These are phyloP conservation scores for Aleiodes leptofemur DNA, from an alignment of 2,888 invertebrate species.

Conservation along the genomic window DNA sequence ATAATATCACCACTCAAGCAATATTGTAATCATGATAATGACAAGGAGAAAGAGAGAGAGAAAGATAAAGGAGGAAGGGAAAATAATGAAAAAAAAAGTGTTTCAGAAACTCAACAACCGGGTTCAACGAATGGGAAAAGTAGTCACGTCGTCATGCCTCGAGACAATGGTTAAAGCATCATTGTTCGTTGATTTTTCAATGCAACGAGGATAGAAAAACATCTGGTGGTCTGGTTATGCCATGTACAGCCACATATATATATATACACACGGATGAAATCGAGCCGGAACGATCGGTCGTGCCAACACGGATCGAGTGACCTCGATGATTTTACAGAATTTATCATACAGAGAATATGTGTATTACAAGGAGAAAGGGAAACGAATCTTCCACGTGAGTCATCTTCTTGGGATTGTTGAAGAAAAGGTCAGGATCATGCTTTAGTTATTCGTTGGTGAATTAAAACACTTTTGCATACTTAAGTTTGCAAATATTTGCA, in stretches of 20 bases:
- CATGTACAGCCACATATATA: not conserved
- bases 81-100: constrained; percentile 25
- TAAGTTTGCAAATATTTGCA: not conserved
- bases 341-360: constrained; percentile 22
- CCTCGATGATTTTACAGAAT: constrained; percentile 34
- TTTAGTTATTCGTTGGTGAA: not conserved
- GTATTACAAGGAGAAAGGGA: constrained; percentile 19
- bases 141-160: constrained; percentile 32
- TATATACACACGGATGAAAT: constrained; percentile 26
- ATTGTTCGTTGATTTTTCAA: constrained; percentile 17
- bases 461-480: too few species aligned
- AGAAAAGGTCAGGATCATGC: constrained; percentile 30
- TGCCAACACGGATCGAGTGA: constrained; percentile 20
- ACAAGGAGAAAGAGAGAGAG: constrained; percentile 29
- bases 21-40: constrained; percentile 31
- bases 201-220: constrained; percentile 28
- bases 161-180: constrained; percentile 25
- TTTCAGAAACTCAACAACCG: constrained; percentile 32
- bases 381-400: not conserved
- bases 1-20: constrained; percentile 16
- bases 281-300: constrained; percentile 23
- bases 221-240: constrained; percentile 28
- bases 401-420: not conserved
- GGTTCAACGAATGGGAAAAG: constrained; percentile 34
- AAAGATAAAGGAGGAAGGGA: constrained; percentile 9